A percentile compares a stretch with the other conserved stretches of the same genome.
Evolutionary conservation across 1,140 invertebrate genomes (phyloP).

Genomic region (Drosophila ercepeae): DNA sequence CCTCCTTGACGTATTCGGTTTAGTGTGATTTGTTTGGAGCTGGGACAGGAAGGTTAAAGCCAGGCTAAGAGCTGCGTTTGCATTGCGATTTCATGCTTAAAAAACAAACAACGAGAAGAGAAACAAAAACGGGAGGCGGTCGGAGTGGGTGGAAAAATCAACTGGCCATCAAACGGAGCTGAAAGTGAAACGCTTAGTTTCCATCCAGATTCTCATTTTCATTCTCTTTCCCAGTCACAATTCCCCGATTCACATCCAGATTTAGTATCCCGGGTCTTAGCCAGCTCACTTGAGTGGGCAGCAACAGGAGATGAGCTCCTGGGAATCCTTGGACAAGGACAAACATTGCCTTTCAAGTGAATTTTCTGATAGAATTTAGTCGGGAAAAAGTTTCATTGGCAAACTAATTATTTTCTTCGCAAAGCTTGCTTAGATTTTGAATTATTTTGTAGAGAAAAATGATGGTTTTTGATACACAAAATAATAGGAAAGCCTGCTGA

Average conservation of each 20-base stretch:
- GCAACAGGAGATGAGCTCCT: constrained; percentile 11
- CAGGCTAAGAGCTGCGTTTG: constrained; percentile 2
- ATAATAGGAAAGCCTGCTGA: too few relatives aligned
- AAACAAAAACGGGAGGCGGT: too few relatives aligned
- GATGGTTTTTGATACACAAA: too few relatives aligned
- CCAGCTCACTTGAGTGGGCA: constrained; percentile 6
- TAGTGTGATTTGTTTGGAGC: constrained; percentile 67
- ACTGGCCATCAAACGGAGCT: constrained; percentile 68
- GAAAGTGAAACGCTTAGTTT: constrained; percentile 71
- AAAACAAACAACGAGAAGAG: too few relatives aligned
- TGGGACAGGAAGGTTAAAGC: neutral
- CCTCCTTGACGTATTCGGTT: constrained; percentile 76
- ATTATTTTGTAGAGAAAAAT: too few relatives aligned
- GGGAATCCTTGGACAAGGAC: neutral
- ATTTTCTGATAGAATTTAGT: neutral
- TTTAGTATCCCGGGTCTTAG: neutral
- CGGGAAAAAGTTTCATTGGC: too few relatives aligned
- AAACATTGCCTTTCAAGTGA: neutral
- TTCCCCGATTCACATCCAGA: neutral
- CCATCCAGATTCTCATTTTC: constrained; percentile 2
- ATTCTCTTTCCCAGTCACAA: neutral
- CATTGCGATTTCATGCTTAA: constrained; percentile 54
- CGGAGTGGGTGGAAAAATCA: constrained; percentile 23
- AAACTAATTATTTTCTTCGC: too few relatives aligned
- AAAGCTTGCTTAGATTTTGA: too few relatives aligned